phyloP scores from a whole-genome alignment of 2,888 invertebrate genomes.

The Galeruca laticollis region DNA sequence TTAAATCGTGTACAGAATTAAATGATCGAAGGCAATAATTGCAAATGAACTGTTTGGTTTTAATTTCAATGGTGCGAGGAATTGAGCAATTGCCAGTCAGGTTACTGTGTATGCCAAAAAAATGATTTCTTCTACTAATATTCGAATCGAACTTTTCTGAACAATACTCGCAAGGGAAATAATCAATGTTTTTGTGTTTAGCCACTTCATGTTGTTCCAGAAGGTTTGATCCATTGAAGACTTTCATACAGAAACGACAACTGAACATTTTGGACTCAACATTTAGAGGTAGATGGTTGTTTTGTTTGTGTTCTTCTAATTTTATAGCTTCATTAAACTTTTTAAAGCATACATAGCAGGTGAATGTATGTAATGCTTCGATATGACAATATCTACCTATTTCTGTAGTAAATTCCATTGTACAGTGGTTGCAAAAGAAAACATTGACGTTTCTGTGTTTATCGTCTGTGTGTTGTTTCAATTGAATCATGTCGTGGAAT shows the following conservation, averaged over 20 bases:
- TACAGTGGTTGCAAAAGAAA: constrained; percentile 5
- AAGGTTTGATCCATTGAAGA: background rate
- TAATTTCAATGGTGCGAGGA: background rate
- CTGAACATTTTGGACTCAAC: background rate
- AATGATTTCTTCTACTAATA: too few species aligned
- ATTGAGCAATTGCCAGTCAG: background rate
- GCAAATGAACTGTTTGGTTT: background rate
- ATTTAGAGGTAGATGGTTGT: background rate
- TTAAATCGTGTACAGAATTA: too few species aligned
- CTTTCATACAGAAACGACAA: background rate
- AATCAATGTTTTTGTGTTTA: too few species aligned
- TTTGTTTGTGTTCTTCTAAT: background rate
- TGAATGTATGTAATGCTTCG: background rate
- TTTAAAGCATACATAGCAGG: background rate
- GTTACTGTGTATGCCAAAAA: background rate
- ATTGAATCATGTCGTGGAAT: background rate
- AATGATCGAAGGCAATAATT: background rate
- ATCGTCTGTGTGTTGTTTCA: constrained; percentile 12
- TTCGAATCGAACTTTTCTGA: too few species aligned
- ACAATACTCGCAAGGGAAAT: too few species aligned
- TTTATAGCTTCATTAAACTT: background rate
- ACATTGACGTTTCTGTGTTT: constrained; percentile 17
- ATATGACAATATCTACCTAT: background rate
- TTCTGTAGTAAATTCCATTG: background rate
- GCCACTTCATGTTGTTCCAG: background rate